Conservation (phyloP, 2,888 invertebrate species). For the Lamellibrachia columna region DNA sequence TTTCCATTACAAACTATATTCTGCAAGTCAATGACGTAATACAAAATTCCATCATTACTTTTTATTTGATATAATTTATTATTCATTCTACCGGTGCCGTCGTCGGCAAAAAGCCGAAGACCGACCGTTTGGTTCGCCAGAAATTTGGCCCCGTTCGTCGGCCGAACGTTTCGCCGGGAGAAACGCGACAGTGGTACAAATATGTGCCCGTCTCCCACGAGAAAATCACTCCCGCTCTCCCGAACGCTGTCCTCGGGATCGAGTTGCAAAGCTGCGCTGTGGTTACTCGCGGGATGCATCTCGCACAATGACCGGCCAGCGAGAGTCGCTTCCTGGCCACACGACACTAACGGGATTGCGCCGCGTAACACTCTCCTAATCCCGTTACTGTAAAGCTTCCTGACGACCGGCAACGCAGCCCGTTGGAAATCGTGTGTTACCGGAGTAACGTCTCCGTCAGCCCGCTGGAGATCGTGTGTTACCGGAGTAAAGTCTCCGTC, state of each 20-base stretch:
- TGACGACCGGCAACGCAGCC: neutral
- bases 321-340: neutral
- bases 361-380: neutral
- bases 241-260: neutral
- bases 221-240: constrained; percentile 2
- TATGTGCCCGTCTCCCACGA: neutral
- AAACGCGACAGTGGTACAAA: constrained; percentile 12
- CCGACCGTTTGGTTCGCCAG: neutral
- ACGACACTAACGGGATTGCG: constrained; percentile 1
- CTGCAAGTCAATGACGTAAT: too few species aligned
- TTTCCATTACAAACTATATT: too few species aligned
- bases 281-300: neutral
- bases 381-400: constrained; percentile 16
- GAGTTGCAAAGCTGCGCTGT: neutral
- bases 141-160: neutral
- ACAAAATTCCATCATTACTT: too few species aligned
- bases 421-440: neutral
- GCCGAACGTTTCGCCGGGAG: neutral
- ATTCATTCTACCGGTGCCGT: neutral
- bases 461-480: neutral
- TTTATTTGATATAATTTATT: too few species aligned
- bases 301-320: neutral
- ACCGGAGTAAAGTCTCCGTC: neutral
- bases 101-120: neutral
- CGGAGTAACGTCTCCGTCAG: neutral